Conservation (phyloP, 2,797 vertebrate genomes). For the Lepus townsendii region DNA sequence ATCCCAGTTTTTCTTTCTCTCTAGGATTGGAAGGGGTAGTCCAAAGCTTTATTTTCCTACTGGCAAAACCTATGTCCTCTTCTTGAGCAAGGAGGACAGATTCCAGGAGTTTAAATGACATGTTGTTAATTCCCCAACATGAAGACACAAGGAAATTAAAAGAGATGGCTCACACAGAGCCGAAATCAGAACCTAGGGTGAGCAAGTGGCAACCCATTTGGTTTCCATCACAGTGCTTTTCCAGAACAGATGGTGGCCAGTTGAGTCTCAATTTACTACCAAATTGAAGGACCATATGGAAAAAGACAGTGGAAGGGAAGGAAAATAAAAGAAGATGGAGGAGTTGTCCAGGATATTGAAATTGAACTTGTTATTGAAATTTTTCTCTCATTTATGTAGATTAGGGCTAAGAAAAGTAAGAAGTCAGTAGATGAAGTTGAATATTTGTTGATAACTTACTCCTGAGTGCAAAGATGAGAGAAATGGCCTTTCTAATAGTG, state of each 20-base stretch:
- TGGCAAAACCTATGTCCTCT: not conserved
- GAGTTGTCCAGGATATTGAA: not conserved
- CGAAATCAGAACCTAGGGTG: not conserved
- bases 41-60: conserved; percentile 1
- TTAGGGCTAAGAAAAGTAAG: not conserved
- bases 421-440: not conserved
- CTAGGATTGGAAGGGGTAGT: not conserved
- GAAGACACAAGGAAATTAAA: conserved; percentile 36
- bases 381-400: not conserved
- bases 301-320: not conserved
- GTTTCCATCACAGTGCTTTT: not conserved
- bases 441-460: not conserved
- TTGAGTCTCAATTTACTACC: not conserved
- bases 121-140: not conserved
- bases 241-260: not conserved
- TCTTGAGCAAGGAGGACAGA: conserved; percentile 4
- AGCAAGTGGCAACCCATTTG: not conserved
- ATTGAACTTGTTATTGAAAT: not conserved
- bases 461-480: not conserved
- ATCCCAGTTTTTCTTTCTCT: not conserved
- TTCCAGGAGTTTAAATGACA: not conserved
- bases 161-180: conserved; percentile 10
- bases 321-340: not conserved
- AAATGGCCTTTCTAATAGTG: not conserved
- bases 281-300: not conserved